Conservation (phyloP, 2,797 vertebrate genomes). For the Poeciliopsis presidionis region DNA sequence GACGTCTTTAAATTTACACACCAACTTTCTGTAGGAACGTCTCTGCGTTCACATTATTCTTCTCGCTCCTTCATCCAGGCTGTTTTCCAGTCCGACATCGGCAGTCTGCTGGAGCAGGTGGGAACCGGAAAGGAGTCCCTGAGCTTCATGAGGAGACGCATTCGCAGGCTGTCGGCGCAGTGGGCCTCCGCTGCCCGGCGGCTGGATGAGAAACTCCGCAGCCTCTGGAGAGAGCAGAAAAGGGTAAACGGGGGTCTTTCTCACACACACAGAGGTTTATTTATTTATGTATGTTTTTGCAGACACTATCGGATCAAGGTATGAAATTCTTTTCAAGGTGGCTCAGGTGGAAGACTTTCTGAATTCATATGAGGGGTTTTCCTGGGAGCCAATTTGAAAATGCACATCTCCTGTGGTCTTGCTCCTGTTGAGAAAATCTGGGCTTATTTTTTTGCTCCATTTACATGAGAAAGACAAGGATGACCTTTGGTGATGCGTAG, state of each 20-base stretch:
- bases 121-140: constrained; percentile 94
- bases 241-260: constrained; percentile 75
- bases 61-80: constrained; percentile 76
- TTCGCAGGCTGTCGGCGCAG: constrained; percentile 86
- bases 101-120: constrained; percentile 89
- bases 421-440: neutral
- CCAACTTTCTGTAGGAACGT: neutral
- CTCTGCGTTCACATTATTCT: neutral
- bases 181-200: constrained; percentile 87
- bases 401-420: neutral
- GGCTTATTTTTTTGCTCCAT: neutral
- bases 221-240: constrained; percentile 84
- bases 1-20: neutral
- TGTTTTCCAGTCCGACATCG: constrained; percentile 85
- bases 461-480: neutral
- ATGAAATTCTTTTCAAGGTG: constrained; percentile 36
- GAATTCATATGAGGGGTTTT: neutral
- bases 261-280: neutral
- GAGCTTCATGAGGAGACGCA: constrained; percentile 96
- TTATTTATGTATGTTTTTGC: neutral
- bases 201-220: constrained; percentile 83
- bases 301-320: constrained; percentile 16
- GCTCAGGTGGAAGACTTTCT: neutral
- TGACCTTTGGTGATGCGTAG: neutral
- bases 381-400: neutral